A percentile compares a stretch with the other conserved stretches of the same genome.
Evolutionary conservation across 2,113 vertebrate genomes (phyloP).

Genomic region (Rhinolophus ferrumequinum): DNA sequence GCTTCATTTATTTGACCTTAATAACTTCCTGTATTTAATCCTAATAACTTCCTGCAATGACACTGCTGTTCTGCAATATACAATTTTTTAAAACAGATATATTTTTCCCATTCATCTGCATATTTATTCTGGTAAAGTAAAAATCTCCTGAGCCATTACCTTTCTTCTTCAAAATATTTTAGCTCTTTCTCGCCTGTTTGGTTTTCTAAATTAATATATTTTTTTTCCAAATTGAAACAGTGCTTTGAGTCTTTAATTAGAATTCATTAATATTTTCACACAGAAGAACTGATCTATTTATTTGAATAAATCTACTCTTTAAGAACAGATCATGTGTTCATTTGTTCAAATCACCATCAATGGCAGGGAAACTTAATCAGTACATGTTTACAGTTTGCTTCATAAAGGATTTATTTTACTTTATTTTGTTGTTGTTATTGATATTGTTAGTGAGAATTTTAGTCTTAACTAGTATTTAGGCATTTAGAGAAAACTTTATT

Average conservation of each 20-base stretch:
- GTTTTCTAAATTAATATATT: constrained; percentile 25
- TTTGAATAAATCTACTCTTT: background rate
- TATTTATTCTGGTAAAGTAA: background rate
- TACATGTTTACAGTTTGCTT: background rate
- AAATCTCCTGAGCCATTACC: background rate
- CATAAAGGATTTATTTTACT: background rate
- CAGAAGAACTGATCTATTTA: background rate
- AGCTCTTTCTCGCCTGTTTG: background rate
- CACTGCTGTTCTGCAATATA: background rate
- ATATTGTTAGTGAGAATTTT: background rate
- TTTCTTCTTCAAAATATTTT: background rate
- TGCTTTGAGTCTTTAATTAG: background rate
- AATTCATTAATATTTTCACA: background rate
- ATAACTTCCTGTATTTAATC: constrained; percentile 30
- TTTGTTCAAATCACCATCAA: background rate
- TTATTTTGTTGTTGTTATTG: background rate
- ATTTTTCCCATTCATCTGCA: background rate
- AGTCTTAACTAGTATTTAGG: background rate
- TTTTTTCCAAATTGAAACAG: constrained; percentile 16
- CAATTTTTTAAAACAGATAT: background rate
- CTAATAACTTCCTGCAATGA: constrained; percentile 10
- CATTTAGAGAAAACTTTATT: background rate
- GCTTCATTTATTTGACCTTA: constrained; percentile 45
- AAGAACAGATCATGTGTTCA: background rate
- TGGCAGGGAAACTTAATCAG: background rate